Percentiles rank a stretch among this genome's conserved stretches.
Evolutionary conservation across 2,888 invertebrate species (phyloP).

Genomic region (Melipona bicolor): DNA sequence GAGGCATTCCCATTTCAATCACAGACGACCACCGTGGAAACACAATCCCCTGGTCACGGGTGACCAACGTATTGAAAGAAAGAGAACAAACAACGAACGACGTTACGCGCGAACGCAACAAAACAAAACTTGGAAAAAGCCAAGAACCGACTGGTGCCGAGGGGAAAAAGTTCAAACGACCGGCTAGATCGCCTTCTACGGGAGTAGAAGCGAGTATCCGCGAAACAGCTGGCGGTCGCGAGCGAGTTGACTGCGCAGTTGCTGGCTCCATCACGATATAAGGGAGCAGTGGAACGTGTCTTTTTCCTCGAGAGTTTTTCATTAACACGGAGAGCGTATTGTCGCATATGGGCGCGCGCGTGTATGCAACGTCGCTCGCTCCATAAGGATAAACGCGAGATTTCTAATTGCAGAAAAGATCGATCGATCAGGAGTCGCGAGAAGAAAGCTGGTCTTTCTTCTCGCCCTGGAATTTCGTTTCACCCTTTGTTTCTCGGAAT

Average conservation of each 20-base stretch:
- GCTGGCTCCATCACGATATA: conserved; percentile 16
- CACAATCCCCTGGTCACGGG: too few species aligned
- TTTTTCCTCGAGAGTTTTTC: conserved; percentile 38
- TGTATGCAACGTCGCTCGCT: neutral
- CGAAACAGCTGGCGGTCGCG: neutral
- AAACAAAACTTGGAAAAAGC: neutral
- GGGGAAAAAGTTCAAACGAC: conserved; percentile 12
- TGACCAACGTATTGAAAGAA: too few species aligned
- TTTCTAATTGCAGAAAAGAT: conserved; percentile 57
- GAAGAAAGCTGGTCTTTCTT: conserved; percentile 29
- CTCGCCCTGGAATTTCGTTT: conserved; percentile 31
- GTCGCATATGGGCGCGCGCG: conserved; percentile 2
- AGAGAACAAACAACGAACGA: too few species aligned
- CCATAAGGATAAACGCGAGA: conserved; percentile 38
- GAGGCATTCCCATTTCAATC: too few species aligned
- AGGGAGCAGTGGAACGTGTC: conserved; percentile 17
- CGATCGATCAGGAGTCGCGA: neutral
- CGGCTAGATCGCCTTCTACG: conserved; percentile 35
- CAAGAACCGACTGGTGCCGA: neutral
- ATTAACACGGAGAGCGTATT: conserved; percentile 5
- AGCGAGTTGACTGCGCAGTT: conserved; percentile 12
- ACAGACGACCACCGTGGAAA: too few species aligned
- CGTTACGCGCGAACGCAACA: too few species aligned
- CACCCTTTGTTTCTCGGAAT: neutral
- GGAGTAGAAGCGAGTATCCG: conserved; percentile 28